phyloP scores from a whole-genome alignment of 1,140 invertebrate species.

The Temnothorax nylanderi region DNA sequence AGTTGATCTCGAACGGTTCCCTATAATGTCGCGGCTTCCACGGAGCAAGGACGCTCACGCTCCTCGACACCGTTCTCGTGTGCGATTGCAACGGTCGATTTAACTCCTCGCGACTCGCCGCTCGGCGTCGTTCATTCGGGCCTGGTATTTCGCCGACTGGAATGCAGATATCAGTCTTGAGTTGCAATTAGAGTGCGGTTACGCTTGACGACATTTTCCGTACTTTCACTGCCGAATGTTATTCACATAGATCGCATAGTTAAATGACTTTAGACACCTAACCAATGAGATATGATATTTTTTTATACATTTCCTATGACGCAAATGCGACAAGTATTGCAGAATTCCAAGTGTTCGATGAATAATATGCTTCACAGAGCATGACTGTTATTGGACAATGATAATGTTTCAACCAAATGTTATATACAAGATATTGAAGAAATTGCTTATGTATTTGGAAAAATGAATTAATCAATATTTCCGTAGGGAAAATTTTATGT shows the following conservation, averaged over 20 bases:
- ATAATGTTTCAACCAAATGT: background rate
- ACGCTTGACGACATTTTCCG: conserved; percentile 52
- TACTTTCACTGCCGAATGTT: conserved; percentile 38
- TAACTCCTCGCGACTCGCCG: conserved; percentile 90
- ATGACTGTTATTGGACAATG: background rate
- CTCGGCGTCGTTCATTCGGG: conserved; percentile 87
- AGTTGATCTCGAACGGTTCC: conserved; percentile 92
- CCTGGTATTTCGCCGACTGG: conserved; percentile 91
- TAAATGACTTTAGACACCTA: conserved; percentile 29
- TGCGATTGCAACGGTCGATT: conserved; percentile 87
- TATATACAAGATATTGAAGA: background rate
- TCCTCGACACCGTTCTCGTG: conserved; percentile 91
- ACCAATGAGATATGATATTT: background rate
- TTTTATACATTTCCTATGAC: conserved; percentile 8
- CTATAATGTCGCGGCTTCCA: conserved; percentile 92
- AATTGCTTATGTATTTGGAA: background rate
- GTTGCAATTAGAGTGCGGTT: conserved; percentile 35
- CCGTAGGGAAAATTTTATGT: background rate
- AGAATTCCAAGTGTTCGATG: background rate
- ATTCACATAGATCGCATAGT: conserved; percentile 6
- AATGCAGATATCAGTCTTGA: conserved; percentile 34
- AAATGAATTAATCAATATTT: background rate
- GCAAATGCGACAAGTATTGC: conserved; percentile 31
- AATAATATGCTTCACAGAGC: background rate
- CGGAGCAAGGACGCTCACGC: conserved; percentile 93